phyloP scores from a whole-genome alignment of 2,888 invertebrate genomes.

The Athrips mouffetella region DNA sequence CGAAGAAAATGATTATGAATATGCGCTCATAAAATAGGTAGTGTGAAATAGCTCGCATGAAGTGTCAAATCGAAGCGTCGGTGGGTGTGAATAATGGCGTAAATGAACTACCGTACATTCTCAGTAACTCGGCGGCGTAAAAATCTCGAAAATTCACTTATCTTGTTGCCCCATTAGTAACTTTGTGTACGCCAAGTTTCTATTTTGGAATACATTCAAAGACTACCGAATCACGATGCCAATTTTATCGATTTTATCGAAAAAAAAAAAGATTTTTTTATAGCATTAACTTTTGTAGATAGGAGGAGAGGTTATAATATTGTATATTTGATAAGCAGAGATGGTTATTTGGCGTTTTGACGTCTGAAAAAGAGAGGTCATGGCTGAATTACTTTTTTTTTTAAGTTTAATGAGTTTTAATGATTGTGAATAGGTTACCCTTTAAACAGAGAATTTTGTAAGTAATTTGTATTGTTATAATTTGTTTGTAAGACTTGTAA shows the following conservation, averaged over 20 bases:
- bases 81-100: neutral
- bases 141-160: neutral
- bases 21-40: no score
- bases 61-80: neutral
- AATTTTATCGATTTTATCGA: neutral
- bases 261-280: neutral
- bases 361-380: constrained; percentile 8
- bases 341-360: constrained; percentile 8
- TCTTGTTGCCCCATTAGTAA: constrained; percentile 5
- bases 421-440: neutral
- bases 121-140: neutral
- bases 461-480: no score
- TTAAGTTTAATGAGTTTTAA: no score
- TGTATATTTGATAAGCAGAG: constrained; percentile 6
- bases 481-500: no score
- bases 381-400: neutral
- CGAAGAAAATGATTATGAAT: no score
- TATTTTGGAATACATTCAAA: constrained; percentile 9
- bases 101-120: constrained; percentile 11
- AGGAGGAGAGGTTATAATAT: constrained; percentile 2
- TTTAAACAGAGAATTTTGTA: neutral
- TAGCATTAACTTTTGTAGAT: constrained; percentile 5
- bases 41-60: neutral
- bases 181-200: constrained; percentile 7
- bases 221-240: constrained; percentile 5